A percentile compares a stretch with the other conserved stretches of the same genome.
phyloP scores from a whole-genome alignment of 2,888 invertebrate genomes.

The Ametastegia equiseti region DNA sequence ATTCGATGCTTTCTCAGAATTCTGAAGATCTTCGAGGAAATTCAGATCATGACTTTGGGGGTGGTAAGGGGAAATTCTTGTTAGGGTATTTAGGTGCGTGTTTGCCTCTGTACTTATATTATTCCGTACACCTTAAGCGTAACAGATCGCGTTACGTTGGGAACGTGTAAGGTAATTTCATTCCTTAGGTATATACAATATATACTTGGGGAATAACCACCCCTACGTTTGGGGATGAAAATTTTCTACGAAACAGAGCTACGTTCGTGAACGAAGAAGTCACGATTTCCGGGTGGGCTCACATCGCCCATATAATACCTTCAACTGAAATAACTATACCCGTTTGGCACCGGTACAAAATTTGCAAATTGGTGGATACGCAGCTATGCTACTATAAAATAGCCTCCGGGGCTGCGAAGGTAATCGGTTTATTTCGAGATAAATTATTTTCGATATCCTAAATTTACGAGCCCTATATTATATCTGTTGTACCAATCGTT shows the following conservation, averaged over 20 bases:
- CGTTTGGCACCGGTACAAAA: conserved; percentile 1
- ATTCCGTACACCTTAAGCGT: background rate
- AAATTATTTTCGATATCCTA: background rate
- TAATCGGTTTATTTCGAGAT: conserved; percentile 28
- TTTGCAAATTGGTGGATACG: conserved; percentile 3
- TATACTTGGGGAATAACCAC: background rate
- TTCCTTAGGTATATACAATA: background rate
- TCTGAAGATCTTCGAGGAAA: background rate
- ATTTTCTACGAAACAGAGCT: background rate
- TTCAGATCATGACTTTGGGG: background rate
- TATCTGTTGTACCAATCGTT: conserved; percentile 1
- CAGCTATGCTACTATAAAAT: too few species aligned
- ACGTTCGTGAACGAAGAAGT: background rate
- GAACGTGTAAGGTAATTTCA: conserved; percentile 2
- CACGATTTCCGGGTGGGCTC: too few species aligned
- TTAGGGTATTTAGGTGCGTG: background rate
- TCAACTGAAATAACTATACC: background rate
- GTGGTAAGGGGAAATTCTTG: background rate
- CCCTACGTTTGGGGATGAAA: background rate
- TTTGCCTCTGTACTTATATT: background rate
- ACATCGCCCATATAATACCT: too few species aligned
- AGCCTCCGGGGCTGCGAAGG: background rate
- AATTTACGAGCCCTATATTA: background rate
- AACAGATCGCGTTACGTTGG: background rate
- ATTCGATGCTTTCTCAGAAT: background rate